These are phyloP conservation scores for Macrosiphum euphorbiae DNA, from an alignment of 2,888 invertebrate species.

Conservation along the genomic window DNA sequence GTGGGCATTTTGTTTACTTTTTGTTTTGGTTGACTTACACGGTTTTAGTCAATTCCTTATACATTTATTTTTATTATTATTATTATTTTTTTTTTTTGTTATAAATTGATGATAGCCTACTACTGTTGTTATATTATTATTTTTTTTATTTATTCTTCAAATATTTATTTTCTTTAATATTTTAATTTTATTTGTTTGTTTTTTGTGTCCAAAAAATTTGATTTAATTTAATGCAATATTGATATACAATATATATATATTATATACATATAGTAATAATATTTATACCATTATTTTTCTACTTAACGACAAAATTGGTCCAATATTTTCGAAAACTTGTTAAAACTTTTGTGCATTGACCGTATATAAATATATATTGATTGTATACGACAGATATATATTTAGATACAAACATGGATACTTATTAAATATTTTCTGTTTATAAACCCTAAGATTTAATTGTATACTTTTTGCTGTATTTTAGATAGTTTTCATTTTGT, in stretches of 20 bases:
- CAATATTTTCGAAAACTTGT: conserved; percentile 51
- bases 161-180: conserved; percentile 64
- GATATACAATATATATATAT: conserved; percentile 33
- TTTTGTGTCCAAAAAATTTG: conserved; percentile 53
- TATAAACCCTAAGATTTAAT: conserved; percentile 37
- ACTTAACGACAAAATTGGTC: conserved; percentile 56
- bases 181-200: conserved; percentile 64
- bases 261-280: conserved; percentile 37
- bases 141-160: conserved; percentile 64
- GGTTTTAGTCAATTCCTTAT: conserved; percentile 58
- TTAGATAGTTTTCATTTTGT: conserved; percentile 59
- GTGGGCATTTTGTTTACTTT: conserved; percentile 62
- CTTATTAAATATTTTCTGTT: conserved; percentile 36
- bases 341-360: conserved; percentile 33
- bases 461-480: conserved; percentile 27
- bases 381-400: conserved; percentile 33
- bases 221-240: conserved; percentile 49
- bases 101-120: conserved; percentile 57
- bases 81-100: conserved; percentile 59
- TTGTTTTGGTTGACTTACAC: conserved; percentile 51
- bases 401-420: conserved; percentile 34
- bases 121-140: conserved; percentile 57
- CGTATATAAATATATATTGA: conserved; percentile 27
- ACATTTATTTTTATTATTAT: conserved; percentile 26
- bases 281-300: conserved; percentile 61